Base-by-base conservation (phyloP, 2,113 vertebrate species). In the Salvator merianae region DNA sequence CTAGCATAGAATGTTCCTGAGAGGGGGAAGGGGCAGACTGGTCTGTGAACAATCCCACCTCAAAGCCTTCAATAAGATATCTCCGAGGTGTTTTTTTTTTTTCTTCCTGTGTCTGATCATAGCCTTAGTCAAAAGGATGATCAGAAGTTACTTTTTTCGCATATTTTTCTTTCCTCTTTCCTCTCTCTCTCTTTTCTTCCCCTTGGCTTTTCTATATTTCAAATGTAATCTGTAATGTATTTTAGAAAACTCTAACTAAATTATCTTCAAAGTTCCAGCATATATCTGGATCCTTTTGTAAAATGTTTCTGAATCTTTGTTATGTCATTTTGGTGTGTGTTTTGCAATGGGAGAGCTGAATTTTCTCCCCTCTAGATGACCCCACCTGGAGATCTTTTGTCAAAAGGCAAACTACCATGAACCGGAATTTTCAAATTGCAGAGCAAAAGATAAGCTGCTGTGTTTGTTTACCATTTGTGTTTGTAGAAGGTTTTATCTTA, bases 401-500 rank as follows among this genome's bases (percentile, higher is more conserved):
- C 28, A 74, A 74, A 47, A 63, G 77, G 34, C 77, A 78, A 38
- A 65, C 34, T n/a, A 32, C 59, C 34, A 30, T 32, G 55, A 34
- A 40, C 38, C n/a, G 28, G 53, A 26, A 26, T 65, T 47, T 73
- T 26, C 81, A 34, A 16, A 1, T 30, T 63, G 73, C 81, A 63
- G 55, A 38, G 36, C 34, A 59, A 62, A 73, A 40, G 80, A 63
- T 26, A 43, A 8, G 50, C 28, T 72, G 24, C 36, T 72, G 34
- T 62, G 55, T 40, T 63, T 82, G 28, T 34, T 82, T 73, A 36
- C 9, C 70, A 62, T 82, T 40, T 82, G 50, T 73, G 55, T 59
- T 82, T 72, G 38, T 62, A 30, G 70, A 63, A 65, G 53, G 2
- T 82, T 63, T 82, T 63, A 32, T 82, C 36, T 73, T 82, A 63